phyloP scores from a whole-genome alignment of 2,797 vertebrate species.

The Tragopan temminckii region DNA sequence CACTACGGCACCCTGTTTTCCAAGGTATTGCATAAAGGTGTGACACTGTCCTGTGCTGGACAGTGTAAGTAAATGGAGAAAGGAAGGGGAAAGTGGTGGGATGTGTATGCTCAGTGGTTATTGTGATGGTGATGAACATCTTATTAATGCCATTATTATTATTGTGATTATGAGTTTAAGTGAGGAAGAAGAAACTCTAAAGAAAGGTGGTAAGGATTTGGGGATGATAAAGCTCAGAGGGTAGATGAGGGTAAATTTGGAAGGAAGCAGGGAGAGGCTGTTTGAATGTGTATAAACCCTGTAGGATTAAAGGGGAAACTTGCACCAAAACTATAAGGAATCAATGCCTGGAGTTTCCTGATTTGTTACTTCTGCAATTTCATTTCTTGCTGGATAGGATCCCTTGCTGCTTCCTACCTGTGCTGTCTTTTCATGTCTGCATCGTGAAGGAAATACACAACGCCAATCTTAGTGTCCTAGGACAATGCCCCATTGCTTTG shows the following conservation, averaged over 20 bases:
- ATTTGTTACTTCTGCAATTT: not conserved
- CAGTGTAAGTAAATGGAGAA: not conserved
- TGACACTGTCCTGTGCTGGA: too few relatives aligned
- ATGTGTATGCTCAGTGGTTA: not conserved
- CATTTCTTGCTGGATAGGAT: not conserved
- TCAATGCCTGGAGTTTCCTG: fast-evolving
- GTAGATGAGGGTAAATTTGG: not conserved
- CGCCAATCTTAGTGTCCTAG: not conserved
- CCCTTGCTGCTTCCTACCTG: not conserved
- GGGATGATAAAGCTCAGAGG: not conserved
- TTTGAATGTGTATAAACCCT: not conserved
- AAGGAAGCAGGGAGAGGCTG: not conserved
- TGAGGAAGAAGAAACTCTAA: not conserved
- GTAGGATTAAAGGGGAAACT: not conserved
- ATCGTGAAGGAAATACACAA: not conserved
- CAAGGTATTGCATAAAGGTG: fast-evolving
- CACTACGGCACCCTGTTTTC: not conserved
- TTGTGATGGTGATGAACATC: not conserved
- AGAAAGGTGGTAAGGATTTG: not conserved
- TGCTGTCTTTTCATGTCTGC: not conserved
- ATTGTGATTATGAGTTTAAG: not conserved
- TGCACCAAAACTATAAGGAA: not conserved
- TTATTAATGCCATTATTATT: fast-evolving
- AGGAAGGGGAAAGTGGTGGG: not conserved
- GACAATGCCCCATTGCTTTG: not conserved